Base-by-base conservation (phyloP, 2,113 vertebrate genomes). In the Bufo gargarizans region DNA sequence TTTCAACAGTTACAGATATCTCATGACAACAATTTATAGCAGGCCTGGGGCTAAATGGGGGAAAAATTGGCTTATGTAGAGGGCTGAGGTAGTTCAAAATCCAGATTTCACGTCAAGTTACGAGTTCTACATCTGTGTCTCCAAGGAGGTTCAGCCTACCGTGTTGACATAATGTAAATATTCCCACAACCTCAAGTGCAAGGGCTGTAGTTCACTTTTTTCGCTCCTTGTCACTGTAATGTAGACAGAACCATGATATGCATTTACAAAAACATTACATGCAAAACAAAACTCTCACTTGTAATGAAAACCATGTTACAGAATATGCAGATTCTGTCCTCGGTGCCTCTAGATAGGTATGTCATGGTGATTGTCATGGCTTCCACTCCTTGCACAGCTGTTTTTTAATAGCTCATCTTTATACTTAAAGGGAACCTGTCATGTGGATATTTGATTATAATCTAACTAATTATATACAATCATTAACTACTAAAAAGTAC, bases 161-260 rank as follows among this genome's bases (percentile, higher is more conserved):
- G 87, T 89, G 87, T 89, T 89, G 87, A 89, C 87, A 89, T 89
- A 89, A 89, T 78, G 50, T 84, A 89, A 89, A 89, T 89, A 89
- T 89, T 89, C 87, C 87, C 87, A 89, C 87, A 89, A 89, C 87
- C 87, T 89, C 82, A 78, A 77, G 80, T 89, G 87, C 87, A 78
- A 78, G 59, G 82, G 87, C 87, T 89, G 61, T 78, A 89, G 72
- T 89, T 84, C 45, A 22, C 87, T 89, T 89, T 83, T 83, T 74
- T 88, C 80, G 8, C 87, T 89, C 74, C 82, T 78, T 89, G 87
- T 89, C 87, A 89, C 82, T 78, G 22, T 88, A 84, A 88, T 84
- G 82, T 88, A 88, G 87, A 88, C 87, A 84, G 78, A 84, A 84
- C 49, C 82, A 71, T 89, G 81, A 89, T 89, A 77, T 89, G 81